phyloP scores from a whole-genome alignment of 1,140 invertebrate genomes.

The Aphaenogaster rudis region DNA sequence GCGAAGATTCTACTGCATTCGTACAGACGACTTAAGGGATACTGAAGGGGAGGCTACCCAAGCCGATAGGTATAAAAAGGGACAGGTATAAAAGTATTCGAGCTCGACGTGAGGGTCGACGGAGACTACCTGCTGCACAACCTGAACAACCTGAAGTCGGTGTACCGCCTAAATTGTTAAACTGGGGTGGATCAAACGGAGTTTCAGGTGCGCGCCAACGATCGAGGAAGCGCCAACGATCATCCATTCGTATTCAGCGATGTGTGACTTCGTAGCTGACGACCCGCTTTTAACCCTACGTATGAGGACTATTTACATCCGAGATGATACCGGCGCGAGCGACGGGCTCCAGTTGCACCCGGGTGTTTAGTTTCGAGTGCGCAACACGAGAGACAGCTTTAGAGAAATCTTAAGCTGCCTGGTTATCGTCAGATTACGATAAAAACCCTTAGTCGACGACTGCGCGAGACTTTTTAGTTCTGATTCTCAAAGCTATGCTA shows the following conservation, averaged over 20 bases:
- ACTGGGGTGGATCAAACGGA: constrained; percentile 20
- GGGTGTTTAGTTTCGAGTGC: constrained; percentile 24
- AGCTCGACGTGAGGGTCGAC: constrained; percentile 21
- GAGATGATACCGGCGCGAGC: constrained; percentile 57
- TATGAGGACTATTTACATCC: constrained; percentile 55
- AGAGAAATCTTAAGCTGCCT: background rate
- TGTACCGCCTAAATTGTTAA: constrained; percentile 11
- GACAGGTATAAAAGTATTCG: constrained; percentile 50
- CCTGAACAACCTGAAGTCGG: constrained; percentile 25
- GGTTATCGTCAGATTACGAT: constrained; percentile 33
- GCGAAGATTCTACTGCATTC: constrained; percentile 22
- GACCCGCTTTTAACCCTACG: background rate
- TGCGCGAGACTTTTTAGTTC: background rate
- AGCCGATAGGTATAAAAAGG: constrained; percentile 55
- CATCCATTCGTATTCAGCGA: constrained; percentile 55
- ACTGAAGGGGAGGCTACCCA: constrained; percentile 32
- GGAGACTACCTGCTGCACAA: constrained; percentile 60
- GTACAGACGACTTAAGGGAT: background rate
- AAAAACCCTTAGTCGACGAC: constrained; percentile 18
- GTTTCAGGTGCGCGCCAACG: constrained; percentile 58
- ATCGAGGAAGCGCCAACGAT: constrained; percentile 30
- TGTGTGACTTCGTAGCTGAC: constrained; percentile 50
- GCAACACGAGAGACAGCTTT: constrained; percentile 47
- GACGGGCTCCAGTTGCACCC: constrained; percentile 22
- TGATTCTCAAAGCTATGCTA: background rate